A percentile compares a stretch with the other conserved stretches of the same genome.
Evolutionary conservation across 2,113 vertebrate genomes (phyloP).

Genomic region (Cyanistes caeruleus): DNA sequence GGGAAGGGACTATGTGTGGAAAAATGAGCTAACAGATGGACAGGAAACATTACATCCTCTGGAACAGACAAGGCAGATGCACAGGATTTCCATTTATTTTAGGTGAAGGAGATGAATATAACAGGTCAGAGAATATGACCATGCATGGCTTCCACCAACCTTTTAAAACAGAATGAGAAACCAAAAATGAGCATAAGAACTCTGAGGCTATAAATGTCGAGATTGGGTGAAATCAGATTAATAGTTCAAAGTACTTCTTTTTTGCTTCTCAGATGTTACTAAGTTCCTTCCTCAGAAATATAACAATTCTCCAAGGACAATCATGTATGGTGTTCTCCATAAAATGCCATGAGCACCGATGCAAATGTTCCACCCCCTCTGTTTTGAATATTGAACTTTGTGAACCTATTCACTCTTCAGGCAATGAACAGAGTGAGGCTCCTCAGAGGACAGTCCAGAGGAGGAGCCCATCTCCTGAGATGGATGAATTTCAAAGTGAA

Average conservation of each 20-base stretch:
- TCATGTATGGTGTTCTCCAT: neutral
- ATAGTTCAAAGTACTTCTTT: neutral
- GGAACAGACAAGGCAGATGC: neutral
- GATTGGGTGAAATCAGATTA: neutral
- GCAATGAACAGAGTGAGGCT: neutral
- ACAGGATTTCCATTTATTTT: neutral
- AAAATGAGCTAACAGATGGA: neutral
- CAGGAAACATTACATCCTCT: neutral
- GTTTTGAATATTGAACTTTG: neutral
- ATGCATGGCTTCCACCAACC: neutral
- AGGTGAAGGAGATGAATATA: neutral
- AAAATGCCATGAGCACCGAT: neutral
- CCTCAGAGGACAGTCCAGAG: neutral
- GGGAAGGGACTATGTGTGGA: neutral
- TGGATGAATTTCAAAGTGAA: neutral
- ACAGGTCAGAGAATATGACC: neutral
- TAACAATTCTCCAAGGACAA: neutral
- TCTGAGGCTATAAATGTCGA: neutral
- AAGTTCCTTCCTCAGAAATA: neutral
- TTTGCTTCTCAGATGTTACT: neutral
- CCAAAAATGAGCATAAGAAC: neutral
- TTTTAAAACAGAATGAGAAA: neutral
- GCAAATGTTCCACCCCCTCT: neutral
- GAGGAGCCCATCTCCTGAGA: neutral
- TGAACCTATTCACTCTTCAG: neutral